Percentiles rank a stretch among this genome's conserved stretches.
Conservation (phyloP, 2,888 invertebrate species). For the Sphaeridia pumilis region DNA sequence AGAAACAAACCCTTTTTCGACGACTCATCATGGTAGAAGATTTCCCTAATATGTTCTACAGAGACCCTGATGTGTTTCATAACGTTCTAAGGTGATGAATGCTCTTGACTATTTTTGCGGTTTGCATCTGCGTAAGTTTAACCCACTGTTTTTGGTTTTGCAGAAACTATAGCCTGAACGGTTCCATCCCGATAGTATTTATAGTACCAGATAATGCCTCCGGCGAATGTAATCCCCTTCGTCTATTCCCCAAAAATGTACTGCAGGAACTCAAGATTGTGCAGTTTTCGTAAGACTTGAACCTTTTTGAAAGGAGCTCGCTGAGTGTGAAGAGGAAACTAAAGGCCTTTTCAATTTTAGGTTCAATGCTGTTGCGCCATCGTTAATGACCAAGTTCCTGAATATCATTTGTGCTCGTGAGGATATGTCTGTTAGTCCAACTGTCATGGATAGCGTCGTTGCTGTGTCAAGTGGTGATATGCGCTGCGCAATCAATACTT, state of each 20-base stretch:
- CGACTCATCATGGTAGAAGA: conserved; percentile 64
- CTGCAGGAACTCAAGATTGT: conserved; percentile 45
- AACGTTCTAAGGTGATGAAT: conserved; percentile 59
- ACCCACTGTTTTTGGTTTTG: conserved; percentile 27
- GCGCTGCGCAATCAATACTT: conserved; percentile 66
- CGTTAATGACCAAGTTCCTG: conserved; percentile 58
- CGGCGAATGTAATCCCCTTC: conserved; percentile 36
- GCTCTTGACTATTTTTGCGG: too few relatives aligned
- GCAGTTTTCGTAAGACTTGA: conserved; percentile 17
- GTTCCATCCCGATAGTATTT: conserved; percentile 40
- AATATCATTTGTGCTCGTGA: conserved; percentile 49
- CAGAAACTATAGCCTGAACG: conserved; percentile 17
- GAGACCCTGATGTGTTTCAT: conserved; percentile 53
- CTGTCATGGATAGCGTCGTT: conserved; percentile 56
- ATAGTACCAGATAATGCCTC: conserved; percentile 40
- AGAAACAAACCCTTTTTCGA: conserved; percentile 38
- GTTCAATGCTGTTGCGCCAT: conserved; percentile 60
- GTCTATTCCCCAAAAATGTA: conserved; percentile 53
- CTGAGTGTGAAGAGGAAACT: too few relatives aligned
- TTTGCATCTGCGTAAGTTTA: too few relatives aligned
- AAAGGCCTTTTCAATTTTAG: too few relatives aligned
- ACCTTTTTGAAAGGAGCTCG: too few relatives aligned
- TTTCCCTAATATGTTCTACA: conserved; percentile 63
- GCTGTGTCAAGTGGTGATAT: conserved; percentile 67
- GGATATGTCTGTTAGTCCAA: conserved; percentile 37